These are phyloP conservation scores for Lamellibrachia columna DNA, from an alignment of 2,888 invertebrate species.

Conservation along the genomic window DNA sequence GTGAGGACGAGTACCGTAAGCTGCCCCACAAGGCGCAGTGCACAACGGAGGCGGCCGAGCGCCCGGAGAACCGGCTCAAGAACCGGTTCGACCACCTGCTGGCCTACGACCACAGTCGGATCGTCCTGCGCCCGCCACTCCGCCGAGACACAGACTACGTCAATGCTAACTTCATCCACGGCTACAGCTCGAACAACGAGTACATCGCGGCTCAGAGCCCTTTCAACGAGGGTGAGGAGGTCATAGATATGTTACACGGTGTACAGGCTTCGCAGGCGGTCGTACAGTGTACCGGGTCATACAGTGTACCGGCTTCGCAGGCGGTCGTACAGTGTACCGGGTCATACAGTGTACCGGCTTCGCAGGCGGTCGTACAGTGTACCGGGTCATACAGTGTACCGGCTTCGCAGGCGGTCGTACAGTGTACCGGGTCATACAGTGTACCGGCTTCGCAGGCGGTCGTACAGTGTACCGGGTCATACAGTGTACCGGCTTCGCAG, in stretches of 20 bases:
- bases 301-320: too few relatives aligned
- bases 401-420: too few relatives aligned
- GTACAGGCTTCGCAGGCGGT: too few relatives aligned
- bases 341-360: too few relatives aligned
- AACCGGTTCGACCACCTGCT: conserved; percentile 61
- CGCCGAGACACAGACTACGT: conserved; percentile 51
- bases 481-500: too few relatives aligned
- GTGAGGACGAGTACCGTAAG: conserved; percentile 58
- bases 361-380: too few relatives aligned
- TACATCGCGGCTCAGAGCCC: conserved; percentile 70
- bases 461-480: too few relatives aligned
- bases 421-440: too few relatives aligned
- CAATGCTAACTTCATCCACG: conserved; percentile 58
- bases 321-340: too few relatives aligned
- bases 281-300: too few relatives aligned
- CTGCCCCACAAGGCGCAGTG: conserved; percentile 51
- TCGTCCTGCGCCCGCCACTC: conserved; percentile 44
- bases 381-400: too few relatives aligned
- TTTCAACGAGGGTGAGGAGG: conserved; percentile 57
- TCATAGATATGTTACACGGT: not conserved
- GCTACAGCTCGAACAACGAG: conserved; percentile 64
- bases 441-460: too few relatives aligned
- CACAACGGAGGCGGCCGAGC: conserved; percentile 48
- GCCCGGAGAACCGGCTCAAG: conserved; percentile 48
- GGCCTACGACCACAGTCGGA: conserved; percentile 62